Evolutionary conservation across 2,113 vertebrate species (phyloP).

Genomic region (Mormyrus iriodes): DNA sequence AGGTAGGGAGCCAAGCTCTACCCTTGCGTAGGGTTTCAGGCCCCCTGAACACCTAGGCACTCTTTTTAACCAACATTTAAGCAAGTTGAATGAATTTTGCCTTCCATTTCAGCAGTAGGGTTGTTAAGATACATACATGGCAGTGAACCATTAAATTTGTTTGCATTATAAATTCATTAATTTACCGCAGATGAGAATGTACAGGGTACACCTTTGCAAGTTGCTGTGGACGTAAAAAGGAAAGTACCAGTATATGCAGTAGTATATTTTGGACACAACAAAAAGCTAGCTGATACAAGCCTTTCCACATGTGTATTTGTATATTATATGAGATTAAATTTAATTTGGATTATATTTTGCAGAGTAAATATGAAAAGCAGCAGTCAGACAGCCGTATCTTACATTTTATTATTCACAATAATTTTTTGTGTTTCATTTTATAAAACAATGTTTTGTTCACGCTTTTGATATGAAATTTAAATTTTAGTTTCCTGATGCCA

Average conservation of each 20-base stretch:
- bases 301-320: background rate
- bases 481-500: background rate
- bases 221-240: background rate
- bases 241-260: background rate
- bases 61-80: background rate
- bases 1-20: background rate
- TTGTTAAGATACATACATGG: background rate
- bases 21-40: background rate
- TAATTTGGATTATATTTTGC: background rate
- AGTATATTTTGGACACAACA: background rate
- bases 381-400: background rate
- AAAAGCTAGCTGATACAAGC: background rate
- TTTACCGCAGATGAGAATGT: background rate
- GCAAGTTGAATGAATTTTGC: background rate
- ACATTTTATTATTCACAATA: background rate
- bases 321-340: background rate
- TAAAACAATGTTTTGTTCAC: background rate
- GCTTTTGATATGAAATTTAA: background rate
- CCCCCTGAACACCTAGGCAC: background rate
- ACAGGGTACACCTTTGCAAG: background rate
- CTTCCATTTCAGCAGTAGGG: background rate
- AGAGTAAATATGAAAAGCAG: background rate
- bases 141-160: background rate
- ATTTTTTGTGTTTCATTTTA: background rate
- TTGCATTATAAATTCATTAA: background rate